Conservation (phyloP, 2,888 invertebrate species). For the Cheilosia urbana region DNA sequence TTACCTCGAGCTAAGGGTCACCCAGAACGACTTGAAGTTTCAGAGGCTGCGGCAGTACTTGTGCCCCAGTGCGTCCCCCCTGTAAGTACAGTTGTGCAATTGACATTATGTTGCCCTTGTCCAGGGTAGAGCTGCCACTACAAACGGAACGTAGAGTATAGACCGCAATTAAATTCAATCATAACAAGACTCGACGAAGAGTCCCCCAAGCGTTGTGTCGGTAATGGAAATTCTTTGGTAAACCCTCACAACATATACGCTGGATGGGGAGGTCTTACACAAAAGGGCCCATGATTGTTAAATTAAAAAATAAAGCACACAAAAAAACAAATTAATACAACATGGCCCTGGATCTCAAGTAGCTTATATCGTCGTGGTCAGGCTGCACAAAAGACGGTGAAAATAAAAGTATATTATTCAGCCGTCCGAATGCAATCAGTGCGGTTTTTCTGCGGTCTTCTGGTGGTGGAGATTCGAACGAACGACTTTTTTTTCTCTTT, state of each 20-base stretch:
- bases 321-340: neutral
- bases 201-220: constrained; percentile 1
- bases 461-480: constrained; percentile 1
- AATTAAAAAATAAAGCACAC: constrained; percentile 26
- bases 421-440: constrained; percentile 34
- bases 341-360: constrained; percentile 34
- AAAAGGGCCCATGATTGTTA: constrained; percentile 55
- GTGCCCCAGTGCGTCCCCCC: neutral
- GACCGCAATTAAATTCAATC: constrained; percentile 55
- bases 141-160: constrained; percentile 19
- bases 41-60: neutral
- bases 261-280: constrained; percentile 9
- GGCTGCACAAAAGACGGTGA: constrained; percentile 12
- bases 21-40: constrained; percentile 4
- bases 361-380: constrained; percentile 20
- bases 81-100: constrained; percentile 34
- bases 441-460: constrained; percentile 8
- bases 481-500: constrained; percentile 4
- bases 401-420: constrained; percentile 33
- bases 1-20: constrained; percentile 32
- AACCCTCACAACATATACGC: constrained; percentile 4
- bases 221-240: constrained; percentile 20
- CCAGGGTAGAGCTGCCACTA: constrained; percentile 1
- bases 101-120: constrained; percentile 61
- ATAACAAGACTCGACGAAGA: constrained; percentile 23